These are phyloP conservation scores for Thereva nobilitata DNA, from an alignment of 2,888 invertebrate species.

Conservation along the genomic window DNA sequence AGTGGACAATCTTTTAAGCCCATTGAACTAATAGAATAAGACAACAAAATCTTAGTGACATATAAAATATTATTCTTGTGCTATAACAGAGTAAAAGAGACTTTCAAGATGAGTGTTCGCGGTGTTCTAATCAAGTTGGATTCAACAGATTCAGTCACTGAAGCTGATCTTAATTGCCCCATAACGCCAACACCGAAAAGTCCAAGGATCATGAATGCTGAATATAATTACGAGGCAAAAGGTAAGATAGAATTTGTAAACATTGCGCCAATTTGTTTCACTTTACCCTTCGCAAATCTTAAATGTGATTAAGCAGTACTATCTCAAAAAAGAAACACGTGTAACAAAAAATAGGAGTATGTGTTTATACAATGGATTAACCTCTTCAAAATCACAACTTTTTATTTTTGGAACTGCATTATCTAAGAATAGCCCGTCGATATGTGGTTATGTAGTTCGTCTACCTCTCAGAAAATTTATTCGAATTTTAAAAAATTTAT, in stretches of 20 bases:
- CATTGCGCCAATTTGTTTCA: too few relatives aligned
- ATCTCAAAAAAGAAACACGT: too few relatives aligned
- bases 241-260: slow-evolving; percentile 15
- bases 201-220: slow-evolving; percentile 33
- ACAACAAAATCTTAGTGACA: too few relatives aligned
- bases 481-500: background rate
- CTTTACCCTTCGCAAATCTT: too few relatives aligned
- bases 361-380: too few relatives aligned
- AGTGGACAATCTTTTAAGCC: too few relatives aligned
- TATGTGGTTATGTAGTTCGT: slow-evolving; percentile 14
- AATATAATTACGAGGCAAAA: slow-evolving; percentile 13
- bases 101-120: slow-evolving; percentile 43
- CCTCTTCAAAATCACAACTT: too few relatives aligned
- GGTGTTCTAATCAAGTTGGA: slow-evolving; percentile 42
- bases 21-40: too few relatives aligned
- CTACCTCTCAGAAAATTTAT: slow-evolving; percentile 19
- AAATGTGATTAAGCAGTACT: too few relatives aligned
- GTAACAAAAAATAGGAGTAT: too few relatives aligned
- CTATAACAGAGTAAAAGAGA: too few relatives aligned
- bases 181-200: slow-evolving; percentile 33
- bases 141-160: slow-evolving; percentile 40
- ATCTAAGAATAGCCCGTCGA: background rate
- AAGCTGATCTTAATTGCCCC: background rate
- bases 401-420: background rate
- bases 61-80: too few relatives aligned